Base-by-base conservation (phyloP, 64 coral and sea anemone genomes). In the Astreopora myriophthalma region DNA sequence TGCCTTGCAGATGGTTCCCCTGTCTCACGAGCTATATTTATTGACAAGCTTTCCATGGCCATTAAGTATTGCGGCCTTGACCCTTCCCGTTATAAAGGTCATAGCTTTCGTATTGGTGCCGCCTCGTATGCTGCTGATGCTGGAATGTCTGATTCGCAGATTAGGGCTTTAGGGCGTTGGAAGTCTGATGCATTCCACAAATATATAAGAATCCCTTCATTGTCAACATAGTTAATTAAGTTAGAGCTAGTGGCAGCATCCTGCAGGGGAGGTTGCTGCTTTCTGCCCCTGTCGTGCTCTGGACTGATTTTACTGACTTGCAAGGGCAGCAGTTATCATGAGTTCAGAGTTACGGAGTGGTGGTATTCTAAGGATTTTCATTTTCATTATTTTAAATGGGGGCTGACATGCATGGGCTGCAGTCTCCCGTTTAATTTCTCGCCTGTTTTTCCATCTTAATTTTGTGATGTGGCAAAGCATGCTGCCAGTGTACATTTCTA, bases 111-210 rank as follows among this genome's bases (percentile, higher is more conserved):
- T 27, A 85, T 69, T 14, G 84, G 84, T n/a, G n/a, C n/a, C n/a
- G n/a, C n/a, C n/a, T n/a, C n/a, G n/a, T n/a, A n/a, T 29, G 84
- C 42, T 46, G 42, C 42, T 46, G 42, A 86, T 64, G 40, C 76
- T 80, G 76, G 76, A 48, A 29, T 85, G 34, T 85, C 80, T 39
- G 80, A 85, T 85, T 32, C 64, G 16, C 84, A 86, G 12, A 86
- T 39, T 85, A 46, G 42, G 42, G 42, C 42, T 11, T 11, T 46
- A 46, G 42, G 42, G 42, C 42, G 42, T 46, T 46, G 58, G 80
- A 85, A 85, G 52, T 85, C 80, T 16, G 26, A 86, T 71, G 61
- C 62, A 26, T 71, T 86, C 64, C 84, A 71, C 10, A 71, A 86
- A 71, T 70, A 86, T 31, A 86, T 86, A 19, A 34, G 84, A 29